Evolutionary conservation across 2,113 vertebrate genomes (phyloP), one percentile per base, ranked within the genome.

Genomic region (Pandion haliaetus): DNA sequence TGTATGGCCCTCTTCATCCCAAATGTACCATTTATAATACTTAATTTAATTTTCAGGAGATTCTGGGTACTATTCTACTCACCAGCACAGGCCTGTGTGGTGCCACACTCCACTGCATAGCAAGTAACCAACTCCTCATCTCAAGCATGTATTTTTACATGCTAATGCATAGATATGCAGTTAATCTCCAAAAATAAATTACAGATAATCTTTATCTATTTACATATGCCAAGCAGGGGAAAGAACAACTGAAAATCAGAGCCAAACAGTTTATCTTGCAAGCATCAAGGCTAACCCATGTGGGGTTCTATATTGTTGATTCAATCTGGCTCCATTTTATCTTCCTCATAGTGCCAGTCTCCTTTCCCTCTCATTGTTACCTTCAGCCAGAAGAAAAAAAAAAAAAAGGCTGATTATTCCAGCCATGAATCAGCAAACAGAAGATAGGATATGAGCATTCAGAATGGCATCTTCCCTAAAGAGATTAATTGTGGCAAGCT

Each of bases 361-460:
- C 83, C n/a, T 45, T 84, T 84, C 52, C 13, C 57, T 77, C 73
- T 79, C 83, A 32, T 73, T 86, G 71, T 58, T 93, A 72, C 54
- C 40, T 94, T 89, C 73, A 87, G 66, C 10, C 40, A 69, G 52
- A 44, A 79, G 9, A 8, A 26, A 34, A 36, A 26, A 29, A 38
- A 79, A 67, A 78, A 82, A 69, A 31, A 63, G 13, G 25, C 49
- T 82, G 54, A 62, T 82, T 77, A 80, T 91, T 89, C 78, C 62
- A 93, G 70, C 58, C 86, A 58, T 91, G 91, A 96, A 91, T 95
- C 80, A 95, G 86, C 94, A 95, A 89, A 91, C 8, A 79, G 69
- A 36, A 90, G 40, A 84, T 0, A 55, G 44, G 10, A 76, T 52
- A 44, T 9, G 66, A 93, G 62, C 80, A 82, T 89, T 87, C 91